Conservation (phyloP, 2,797 vertebrate genomes). For the Anniella stebbinsi region DNA sequence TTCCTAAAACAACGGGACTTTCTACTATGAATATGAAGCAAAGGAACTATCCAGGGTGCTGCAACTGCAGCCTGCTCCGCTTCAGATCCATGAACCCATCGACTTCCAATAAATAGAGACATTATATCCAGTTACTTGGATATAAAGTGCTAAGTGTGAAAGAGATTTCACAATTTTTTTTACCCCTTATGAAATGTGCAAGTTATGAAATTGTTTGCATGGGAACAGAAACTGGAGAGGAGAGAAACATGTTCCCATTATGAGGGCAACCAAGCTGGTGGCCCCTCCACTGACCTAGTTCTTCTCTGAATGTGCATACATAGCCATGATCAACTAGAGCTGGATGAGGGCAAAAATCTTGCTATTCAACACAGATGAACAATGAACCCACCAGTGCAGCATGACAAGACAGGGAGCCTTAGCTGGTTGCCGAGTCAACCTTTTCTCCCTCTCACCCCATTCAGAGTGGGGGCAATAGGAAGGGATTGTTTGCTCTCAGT, state of each 20-base stretch:
- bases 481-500: not conserved
- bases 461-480: not conserved
- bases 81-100: not conserved
- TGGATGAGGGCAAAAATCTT: not conserved
- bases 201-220: not conserved
- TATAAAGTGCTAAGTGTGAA: not conserved
- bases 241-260: not conserved
- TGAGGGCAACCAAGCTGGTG: not conserved
- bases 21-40: not conserved
- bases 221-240: not conserved
- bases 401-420: not conserved
- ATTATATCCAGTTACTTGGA: not conserved
- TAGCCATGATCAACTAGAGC: not conserved
- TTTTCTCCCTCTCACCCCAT: not conserved
- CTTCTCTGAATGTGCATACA: not conserved
- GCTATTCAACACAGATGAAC: not conserved
- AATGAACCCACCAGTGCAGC: not conserved
- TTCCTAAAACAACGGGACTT: not conserved
- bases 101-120: not conserved
- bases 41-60: constrained; percentile 18
- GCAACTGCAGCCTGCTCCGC: not conserved
- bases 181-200: not conserved
- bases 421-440: not conserved
- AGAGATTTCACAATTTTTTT: not conserved
- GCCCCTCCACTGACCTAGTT: not conserved